Evolutionary conservation across 2,888 invertebrate genomes (phyloP), one percentile per base, ranked within the genome.

Genomic region (Nebria brevicollis): DNA sequence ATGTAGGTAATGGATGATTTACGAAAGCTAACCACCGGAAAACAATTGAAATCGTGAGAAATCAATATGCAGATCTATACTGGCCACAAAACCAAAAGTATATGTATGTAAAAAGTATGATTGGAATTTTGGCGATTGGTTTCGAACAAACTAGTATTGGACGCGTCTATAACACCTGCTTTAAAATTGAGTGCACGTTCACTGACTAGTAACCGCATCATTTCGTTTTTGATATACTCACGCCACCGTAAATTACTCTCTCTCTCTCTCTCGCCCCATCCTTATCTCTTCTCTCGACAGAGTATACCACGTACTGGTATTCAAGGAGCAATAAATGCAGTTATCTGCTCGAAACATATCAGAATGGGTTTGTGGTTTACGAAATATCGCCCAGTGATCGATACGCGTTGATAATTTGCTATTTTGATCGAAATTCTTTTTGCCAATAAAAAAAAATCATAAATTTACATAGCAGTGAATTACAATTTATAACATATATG

Each of bases 121-220:
- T 70, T 41, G 78, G 73, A 78, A 78, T 78, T 70, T 78, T 73
- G 66, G 78, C 78, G 78, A 78, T 15, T 10, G 65, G 25, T 77
- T 54, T 66, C 65, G 76, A 25, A 66, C 68, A 42, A 72, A 15
- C 72, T 68, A 72, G 25, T 72, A 77, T 25, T 34, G 54, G 72
- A 15, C 15, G 72, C 74, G 68, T 66, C 42, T 70, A 8, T 70
- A 79, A 79, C 80, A 80, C 72, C 80, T 80, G 80, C 70, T 80
- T 54, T 80, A 72, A 75, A 75, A 80, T 80, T 80, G 80, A 80
- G 75, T 75, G 75, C 80, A 75, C 75, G 75, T 75, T 75, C 75
- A 70, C 80, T 70, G 70, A 70, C 54, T 54, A 7, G 54, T 54
- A 78, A 73, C 79, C 80, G 75, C 80, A 80, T 68, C 68, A 80